Percentiles rank a stretch among this genome's conserved stretches.
phyloP scores from a whole-genome alignment of 2,113 vertebrate genomes.

The Cariama cristata region DNA sequence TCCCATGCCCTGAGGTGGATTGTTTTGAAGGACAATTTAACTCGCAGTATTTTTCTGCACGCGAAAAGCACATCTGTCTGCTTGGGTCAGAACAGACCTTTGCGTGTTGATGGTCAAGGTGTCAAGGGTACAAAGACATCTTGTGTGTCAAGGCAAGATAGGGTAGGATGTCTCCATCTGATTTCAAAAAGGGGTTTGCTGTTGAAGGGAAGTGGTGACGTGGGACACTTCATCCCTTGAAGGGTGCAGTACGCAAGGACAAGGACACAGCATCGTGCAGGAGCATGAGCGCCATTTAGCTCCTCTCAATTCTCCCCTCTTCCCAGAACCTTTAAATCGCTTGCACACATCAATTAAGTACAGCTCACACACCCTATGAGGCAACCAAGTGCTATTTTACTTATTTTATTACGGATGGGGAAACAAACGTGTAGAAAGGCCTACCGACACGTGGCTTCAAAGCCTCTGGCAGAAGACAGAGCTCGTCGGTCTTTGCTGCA shows the following conservation, averaged over 20 bases:
- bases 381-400: slow-evolving; percentile 46
- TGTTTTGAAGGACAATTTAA: neutral
- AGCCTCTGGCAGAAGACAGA: neutral
- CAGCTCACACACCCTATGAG: slow-evolving; percentile 50
- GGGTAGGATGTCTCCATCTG: neutral
- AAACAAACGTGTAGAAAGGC: slow-evolving; percentile 48
- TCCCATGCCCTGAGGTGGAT: neutral
- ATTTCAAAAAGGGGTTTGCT: neutral
- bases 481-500: rapidly evolving
- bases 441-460: slow-evolving; percentile 6
- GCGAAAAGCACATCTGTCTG: neutral
- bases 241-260: neutral
- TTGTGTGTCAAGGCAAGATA: neutral
- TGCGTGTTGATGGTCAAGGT: neutral
- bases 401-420: slow-evolving; percentile 53
- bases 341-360: slow-evolving; percentile 47
- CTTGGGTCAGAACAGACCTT: neutral
- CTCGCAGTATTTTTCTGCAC: neutral
- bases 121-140: neutral
- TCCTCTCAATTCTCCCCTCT: neutral
- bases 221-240: neutral
- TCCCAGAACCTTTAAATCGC: neutral
- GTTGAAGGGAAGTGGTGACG: neutral
- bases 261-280: neutral
- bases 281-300: neutral